A percentile compares a stretch with the other conserved stretches of the same genome.
Conservation (phyloP, 2,113 vertebrate genomes). For the Caloenas nicobarica region DNA sequence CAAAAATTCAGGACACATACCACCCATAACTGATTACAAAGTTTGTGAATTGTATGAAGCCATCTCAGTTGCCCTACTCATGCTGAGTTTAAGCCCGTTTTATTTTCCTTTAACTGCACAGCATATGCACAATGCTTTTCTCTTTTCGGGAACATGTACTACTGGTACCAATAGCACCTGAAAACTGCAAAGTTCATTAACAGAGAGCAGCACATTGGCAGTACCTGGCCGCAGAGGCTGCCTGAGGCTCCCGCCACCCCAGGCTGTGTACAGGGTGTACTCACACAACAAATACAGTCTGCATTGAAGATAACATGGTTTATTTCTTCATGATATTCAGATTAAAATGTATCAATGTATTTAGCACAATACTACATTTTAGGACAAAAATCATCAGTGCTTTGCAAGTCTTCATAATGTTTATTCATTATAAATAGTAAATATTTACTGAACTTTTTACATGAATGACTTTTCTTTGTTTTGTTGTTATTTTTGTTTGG, state of each 20-base stretch:
- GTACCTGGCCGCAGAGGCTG: background rate
- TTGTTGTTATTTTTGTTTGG: slow-evolving; percentile 53
- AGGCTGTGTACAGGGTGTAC: background rate
- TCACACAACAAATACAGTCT: background rate
- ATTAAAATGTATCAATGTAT: slow-evolving; percentile 54
- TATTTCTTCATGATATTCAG: slow-evolving; percentile 63
- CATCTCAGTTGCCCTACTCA: background rate
- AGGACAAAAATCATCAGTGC: slow-evolving; percentile 64
- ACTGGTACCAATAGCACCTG: background rate
- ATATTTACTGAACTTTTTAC: slow-evolving; percentile 92
- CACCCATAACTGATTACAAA: accelerated
- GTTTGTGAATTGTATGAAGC: background rate
- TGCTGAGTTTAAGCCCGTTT: background rate
- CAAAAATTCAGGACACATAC: background rate
- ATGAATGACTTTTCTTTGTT: slow-evolving; percentile 78
- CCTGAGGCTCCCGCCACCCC: background rate
- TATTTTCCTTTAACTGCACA: background rate
- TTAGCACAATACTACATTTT: slow-evolving; percentile 64
- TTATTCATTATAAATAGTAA: slow-evolving; percentile 98
- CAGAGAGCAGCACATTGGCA: background rate
- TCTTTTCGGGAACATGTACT: background rate
- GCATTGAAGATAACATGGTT: slow-evolving; percentile 53
- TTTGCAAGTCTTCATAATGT: slow-evolving; percentile 80
- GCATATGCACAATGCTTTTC: background rate
- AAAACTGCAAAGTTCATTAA: background rate